Base-by-base conservation (phyloP, 2,113 vertebrate species). In the Cranoglanis bouderius region DNA sequence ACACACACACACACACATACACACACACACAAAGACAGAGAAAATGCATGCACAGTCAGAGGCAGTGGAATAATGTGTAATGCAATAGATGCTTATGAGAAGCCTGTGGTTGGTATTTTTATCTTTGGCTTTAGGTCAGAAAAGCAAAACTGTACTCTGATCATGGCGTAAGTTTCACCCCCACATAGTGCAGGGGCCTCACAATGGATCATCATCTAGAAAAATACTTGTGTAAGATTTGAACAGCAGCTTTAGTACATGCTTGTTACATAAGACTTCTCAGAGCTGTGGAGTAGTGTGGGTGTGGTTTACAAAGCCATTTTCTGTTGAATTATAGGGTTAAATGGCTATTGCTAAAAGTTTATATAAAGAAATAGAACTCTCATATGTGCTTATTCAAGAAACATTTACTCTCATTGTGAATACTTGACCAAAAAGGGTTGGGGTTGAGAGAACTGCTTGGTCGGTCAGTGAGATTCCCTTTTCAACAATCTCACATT, bases 211-310 rank as follows among this genome's bases (percentile, higher is more conserved):
- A 80, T 16, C 6, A 82, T 57, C n/a, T 55, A 55, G 16, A 35
- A 32, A 82, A 35, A 57, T 55, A 82, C 78, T 57, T 82, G 78
- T 19, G 35, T 35, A 82, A 82, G 49, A 55, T 55, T 57, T 82
- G 51, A 24, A 35, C 35, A 35, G 51, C 51, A 55, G 78, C 51
- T 82, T 82, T 8, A 82, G 78, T 32, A 55, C 18, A 35, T 57
- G 32, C 49, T 55, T 35, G 78, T 82, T 82, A 57, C 78, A 55
- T 82, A 82, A 82, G 78, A 55, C 16, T 82, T 82, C 78, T 82
- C 1, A 3, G 49, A 3, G 51, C 49, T 32, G n/a, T 35, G 51
- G 19, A 55, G 18, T 82, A 9, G n/a, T 55, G 78, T 35, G n/a
- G 78, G 29, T 12, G n/a, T 21, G n/a, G 51, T 57, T 43, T 43